Evolutionary conservation across 53 echinoderm and acorn worm species (phyloP).

Genomic region (Holothuria scabra): DNA sequence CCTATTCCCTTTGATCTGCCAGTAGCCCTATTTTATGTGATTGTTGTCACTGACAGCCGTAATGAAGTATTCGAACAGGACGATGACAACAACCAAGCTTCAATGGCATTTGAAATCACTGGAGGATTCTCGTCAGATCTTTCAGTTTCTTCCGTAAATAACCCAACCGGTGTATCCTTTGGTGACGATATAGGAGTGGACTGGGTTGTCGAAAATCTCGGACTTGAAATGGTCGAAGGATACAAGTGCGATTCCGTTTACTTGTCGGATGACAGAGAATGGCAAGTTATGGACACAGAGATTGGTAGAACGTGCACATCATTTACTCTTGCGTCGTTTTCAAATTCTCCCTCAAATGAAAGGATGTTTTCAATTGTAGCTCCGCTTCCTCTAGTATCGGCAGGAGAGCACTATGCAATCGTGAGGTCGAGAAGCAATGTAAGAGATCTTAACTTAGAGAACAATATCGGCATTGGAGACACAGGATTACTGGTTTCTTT

Average conservation of each 20-base stretch:
- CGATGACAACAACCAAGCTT: constrained; percentile 24
- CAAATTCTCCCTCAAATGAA: not conserved
- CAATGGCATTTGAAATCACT: not conserved
- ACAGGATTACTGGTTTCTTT: not conserved
- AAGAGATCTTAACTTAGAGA: constrained; percentile 10
- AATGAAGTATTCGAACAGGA: constrained; percentile 25
- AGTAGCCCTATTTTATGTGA: constrained; percentile 7
- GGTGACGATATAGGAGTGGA: constrained; percentile 9
- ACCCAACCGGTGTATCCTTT: not conserved
- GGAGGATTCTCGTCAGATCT: constrained; percentile 32
- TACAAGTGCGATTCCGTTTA: constrained; percentile 48
- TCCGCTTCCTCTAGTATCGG: constrained; percentile 12
- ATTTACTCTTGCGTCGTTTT: not conserved
- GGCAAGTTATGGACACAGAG: constrained; percentile 36
- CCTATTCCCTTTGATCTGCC: constrained; percentile 33
- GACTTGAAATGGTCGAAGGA: constrained; percentile 9
- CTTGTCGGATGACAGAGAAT: constrained; percentile 28
- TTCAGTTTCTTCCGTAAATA: constrained; percentile 18
- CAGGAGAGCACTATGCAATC: constrained; percentile 30
- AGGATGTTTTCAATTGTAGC: not conserved
- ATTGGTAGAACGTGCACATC: constrained; percentile 14
- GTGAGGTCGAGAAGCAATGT: constrained; percentile 47
- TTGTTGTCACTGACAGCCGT: constrained; percentile 19
- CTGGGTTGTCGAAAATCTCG: constrained; percentile 39
- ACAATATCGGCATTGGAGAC: constrained; percentile 23